Base-by-base conservation (phyloP, 2,113 vertebrate species). In the Chrysemys picta region DNA sequence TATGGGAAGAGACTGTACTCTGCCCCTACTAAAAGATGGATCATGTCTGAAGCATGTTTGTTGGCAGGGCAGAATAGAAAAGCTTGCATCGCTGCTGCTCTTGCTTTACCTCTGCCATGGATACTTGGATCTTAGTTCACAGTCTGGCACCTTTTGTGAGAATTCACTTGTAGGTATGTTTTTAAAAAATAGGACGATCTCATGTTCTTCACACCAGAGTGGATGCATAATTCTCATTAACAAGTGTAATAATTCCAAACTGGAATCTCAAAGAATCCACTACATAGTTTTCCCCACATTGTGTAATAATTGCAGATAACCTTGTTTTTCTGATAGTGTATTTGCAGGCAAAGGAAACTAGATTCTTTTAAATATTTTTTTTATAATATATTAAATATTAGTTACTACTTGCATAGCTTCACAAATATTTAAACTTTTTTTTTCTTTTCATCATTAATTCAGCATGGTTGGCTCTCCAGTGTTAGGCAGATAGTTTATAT, bases 131-230 rank as follows among this genome's bases (percentile, higher is more conserved):
- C 0, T 52, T 80, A 91, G 47, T 3, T 49, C 38, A 6, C 42
- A 12, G 83, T 86, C 11, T 75, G 52, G 10, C 12, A 75, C 57
- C 72, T 85, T 49, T 52, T 52, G 8, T 21, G 84, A 78, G 84
- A 16, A 5, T 21, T 84, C 82, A 8, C 25, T 82, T 75, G 45
- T 12, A 59, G 35, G 59, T 49, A 2, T 79, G 52, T 85, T 94
- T 47, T 75, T 83, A 69, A 84, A 84, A 90, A 93, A 78, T 21
- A 75, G 91, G 22, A 7, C 45, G 47, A 7, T n/a, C 82, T 65
- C 57, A 75, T 90, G 31, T 84, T 90, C 21, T 54, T 54, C 53
- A 54, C 21, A 22, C 21, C 53, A 54, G 53, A 54, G 8, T 54
- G 53, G 53, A 21, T 1, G 53, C 53, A 54, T 22, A 54, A 22